These are phyloP conservation scores for Verasper variegatus DNA, from an alignment of 2,113 vertebrate species.

Conservation along the genomic window DNA sequence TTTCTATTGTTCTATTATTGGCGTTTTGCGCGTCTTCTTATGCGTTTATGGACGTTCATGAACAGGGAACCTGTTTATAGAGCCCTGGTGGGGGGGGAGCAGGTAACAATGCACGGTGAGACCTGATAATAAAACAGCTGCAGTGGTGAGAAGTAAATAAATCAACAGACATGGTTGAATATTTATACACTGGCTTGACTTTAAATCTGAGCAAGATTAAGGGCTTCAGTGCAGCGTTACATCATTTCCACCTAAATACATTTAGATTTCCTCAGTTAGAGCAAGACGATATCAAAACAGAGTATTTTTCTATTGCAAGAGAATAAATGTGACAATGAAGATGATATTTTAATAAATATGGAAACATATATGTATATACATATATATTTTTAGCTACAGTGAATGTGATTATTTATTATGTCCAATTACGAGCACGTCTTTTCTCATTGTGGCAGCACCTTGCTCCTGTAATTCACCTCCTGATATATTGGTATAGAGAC, in stretches of 20 bases:
- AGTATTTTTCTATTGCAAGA: neutral
- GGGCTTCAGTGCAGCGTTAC: no score
- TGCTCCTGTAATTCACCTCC: neutral
- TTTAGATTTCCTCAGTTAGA: neutral
- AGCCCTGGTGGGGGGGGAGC: slow-evolving; percentile 54
- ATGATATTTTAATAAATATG: neutral
- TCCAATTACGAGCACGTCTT: neutral
- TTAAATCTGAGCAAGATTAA: neutral
- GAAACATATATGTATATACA: neutral
- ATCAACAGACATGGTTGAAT: slow-evolving; percentile 35
- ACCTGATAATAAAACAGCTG: slow-evolving; percentile 51
- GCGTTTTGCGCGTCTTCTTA: slow-evolving; percentile 34
- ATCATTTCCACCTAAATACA: no score
- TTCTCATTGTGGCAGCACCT: neutral
- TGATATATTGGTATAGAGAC: neutral
- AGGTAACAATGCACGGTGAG: slow-evolving; percentile 53
- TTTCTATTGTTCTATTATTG: slow-evolving; percentile 30
- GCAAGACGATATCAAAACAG: neutral
- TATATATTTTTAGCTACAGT: neutral
- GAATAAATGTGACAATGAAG: neutral
- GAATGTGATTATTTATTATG: neutral
- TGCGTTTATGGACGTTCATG: slow-evolving; percentile 37
- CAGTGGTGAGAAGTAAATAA: slow-evolving; percentile 28
- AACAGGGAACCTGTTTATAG: slow-evolving; percentile 34
- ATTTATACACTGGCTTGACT: slow-evolving; percentile 4